phyloP scores from a whole-genome alignment of 2,113 vertebrate species.

The Coptodon rendalli region DNA sequence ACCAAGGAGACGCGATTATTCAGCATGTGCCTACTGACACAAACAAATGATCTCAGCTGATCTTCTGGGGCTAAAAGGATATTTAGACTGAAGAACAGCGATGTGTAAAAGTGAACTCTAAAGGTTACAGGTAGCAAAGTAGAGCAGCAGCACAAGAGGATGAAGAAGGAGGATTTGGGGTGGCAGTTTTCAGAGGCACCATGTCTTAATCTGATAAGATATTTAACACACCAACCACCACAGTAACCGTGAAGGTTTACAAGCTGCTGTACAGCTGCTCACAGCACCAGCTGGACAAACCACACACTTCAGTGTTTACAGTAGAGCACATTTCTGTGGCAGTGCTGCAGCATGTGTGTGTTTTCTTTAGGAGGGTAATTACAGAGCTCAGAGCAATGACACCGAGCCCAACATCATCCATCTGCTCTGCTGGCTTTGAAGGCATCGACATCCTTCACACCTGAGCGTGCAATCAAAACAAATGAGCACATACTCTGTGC shows the following conservation, averaged over 20 bases:
- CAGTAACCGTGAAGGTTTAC: neutral
- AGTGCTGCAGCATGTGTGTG: neutral
- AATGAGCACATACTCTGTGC: neutral
- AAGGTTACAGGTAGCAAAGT: neutral
- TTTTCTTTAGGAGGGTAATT: neutral
- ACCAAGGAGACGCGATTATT: neutral
- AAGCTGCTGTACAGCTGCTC: neutral
- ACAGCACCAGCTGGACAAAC: neutral
- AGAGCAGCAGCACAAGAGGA: neutral
- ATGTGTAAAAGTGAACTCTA: neutral
- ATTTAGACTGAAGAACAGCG: neutral
- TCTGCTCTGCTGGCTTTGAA: neutral
- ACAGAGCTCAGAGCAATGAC: neutral
- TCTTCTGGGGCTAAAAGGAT: too few species aligned
- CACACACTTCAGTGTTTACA: neutral
- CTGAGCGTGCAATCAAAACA: constrained; percentile 3
- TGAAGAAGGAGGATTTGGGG: neutral
- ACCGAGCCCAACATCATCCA: neutral
- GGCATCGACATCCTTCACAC: constrained; percentile 3
- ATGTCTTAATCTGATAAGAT: neutral
- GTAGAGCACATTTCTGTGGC: neutral
- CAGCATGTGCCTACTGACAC: neutral
- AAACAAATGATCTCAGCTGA: neutral
- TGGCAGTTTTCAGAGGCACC: neutral
- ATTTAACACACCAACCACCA: neutral